A percentile compares a stretch with the other conserved stretches of the same genome.
Evolutionary conservation across 2,797 vertebrate genomes (phyloP).

Genomic region (Aphelocoma californica): DNA sequence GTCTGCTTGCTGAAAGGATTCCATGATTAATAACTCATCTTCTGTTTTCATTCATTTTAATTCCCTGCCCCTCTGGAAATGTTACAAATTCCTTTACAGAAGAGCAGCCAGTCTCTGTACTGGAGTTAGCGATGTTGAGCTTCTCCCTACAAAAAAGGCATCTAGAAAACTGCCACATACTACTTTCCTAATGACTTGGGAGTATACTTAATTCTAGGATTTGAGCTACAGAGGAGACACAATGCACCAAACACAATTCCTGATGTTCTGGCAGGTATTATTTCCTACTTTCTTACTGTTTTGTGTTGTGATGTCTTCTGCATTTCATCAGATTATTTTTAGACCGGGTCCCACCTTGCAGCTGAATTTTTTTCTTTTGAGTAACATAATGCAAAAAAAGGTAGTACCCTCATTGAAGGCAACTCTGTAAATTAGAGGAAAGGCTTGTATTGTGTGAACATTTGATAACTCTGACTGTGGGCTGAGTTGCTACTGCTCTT

Average conservation of each 20-base stretch:
- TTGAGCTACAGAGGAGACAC: neutral
- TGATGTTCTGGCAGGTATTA: neutral
- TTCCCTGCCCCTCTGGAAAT: neutral
- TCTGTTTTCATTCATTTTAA: conserved; percentile 7
- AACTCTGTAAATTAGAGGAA: conserved; percentile 46
- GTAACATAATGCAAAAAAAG: conserved; percentile 6
- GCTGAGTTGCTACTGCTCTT: conserved; percentile 51
- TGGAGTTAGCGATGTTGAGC: neutral
- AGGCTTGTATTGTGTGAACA: conserved; percentile 31
- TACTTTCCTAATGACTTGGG: neutral
- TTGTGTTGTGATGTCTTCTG: neutral
- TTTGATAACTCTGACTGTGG: conserved; percentile 37
- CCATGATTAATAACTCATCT: conserved; percentile 6
- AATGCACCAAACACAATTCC: neutral
- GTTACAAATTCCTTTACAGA: neutral
- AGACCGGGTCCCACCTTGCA: neutral
- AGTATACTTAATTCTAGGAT: conserved; percentile 1
- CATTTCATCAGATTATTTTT: conserved; percentile 21
- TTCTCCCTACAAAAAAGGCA: neutral
- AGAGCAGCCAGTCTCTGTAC: neutral
- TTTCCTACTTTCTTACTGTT: neutral
- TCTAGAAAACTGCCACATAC: conserved; percentile 34
- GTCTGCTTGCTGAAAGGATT: conserved; percentile 28
- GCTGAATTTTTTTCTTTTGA: neutral
- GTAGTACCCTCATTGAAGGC: neutral